phyloP scores from a whole-genome alignment of 2,888 invertebrate species.

The Brachypalpus laphriformis region DNA sequence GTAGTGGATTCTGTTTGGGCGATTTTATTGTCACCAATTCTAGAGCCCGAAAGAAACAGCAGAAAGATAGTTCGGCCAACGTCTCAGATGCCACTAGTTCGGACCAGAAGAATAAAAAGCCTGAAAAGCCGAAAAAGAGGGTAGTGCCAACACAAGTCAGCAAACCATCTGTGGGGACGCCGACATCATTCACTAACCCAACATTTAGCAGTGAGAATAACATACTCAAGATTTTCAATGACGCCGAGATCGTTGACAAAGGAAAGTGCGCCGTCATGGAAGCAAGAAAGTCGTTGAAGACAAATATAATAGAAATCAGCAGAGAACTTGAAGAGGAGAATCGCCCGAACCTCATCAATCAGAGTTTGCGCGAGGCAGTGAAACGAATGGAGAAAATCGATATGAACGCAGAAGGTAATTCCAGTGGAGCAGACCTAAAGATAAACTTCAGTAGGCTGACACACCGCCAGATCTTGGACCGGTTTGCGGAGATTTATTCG shows the following conservation, averaged over 20 bases:
- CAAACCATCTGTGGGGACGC: constrained; percentile 71
- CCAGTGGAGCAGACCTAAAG: background rate
- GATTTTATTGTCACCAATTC: constrained; percentile 79
- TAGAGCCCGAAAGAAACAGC: constrained; percentile 48
- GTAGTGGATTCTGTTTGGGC: constrained; percentile 79
- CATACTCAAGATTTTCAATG: constrained; percentile 78
- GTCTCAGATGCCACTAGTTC: constrained; percentile 44
- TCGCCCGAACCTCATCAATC: constrained; percentile 41
- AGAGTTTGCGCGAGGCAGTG: constrained; percentile 48
- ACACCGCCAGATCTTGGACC: constrained; percentile 75
- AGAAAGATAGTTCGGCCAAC: constrained; percentile 35
- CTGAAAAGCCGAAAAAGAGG: constrained; percentile 79
- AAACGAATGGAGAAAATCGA: constrained; percentile 55
- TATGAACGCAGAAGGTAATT: background rate
- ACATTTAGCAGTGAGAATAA: constrained; percentile 82
- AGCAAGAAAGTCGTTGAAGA: constrained; percentile 79
- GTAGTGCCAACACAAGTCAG: constrained; percentile 81
- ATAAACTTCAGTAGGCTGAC: constrained; percentile 77
- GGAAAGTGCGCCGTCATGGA: constrained; percentile 78
- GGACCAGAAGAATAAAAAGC: constrained; percentile 36
- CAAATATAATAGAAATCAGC: constrained; percentile 78
- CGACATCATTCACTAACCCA: constrained; percentile 76
- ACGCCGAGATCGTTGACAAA: constrained; percentile 78
- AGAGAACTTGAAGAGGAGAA: constrained; percentile 77
- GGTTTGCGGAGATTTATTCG: constrained; percentile 79